Percentiles rank a stretch among this genome's conserved stretches.
phyloP scores from a whole-genome alignment of 2,888 invertebrate species.

The Lydus trimaculatus region DNA sequence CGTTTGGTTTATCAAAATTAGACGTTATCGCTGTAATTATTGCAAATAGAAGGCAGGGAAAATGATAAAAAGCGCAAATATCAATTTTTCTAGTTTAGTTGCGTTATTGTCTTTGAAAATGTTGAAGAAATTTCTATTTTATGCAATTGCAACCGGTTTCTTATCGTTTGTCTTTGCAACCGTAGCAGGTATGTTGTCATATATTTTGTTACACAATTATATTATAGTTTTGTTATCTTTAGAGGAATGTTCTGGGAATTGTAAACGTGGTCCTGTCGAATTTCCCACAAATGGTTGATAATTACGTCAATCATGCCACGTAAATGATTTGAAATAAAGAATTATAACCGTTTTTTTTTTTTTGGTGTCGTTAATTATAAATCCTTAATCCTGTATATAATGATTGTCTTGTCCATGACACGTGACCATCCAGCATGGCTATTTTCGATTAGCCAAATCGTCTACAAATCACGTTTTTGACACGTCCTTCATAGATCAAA shows the following conservation, averaged over 20 bases:
- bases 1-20: no score
- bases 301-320: background rate
- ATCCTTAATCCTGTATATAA: background rate
- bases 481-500: slow-evolving; percentile 15
- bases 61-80: background rate
- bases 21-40: no score
- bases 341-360: background rate
- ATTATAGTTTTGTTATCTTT: background rate
- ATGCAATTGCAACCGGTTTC: background rate
- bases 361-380: background rate
- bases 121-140: background rate
- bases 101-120: background rate
- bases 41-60: no score
- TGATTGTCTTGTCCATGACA: slow-evolving; percentile 11
- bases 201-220: background rate
- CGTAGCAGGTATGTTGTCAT: background rate
- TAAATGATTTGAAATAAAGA: background rate
- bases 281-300: background rate
- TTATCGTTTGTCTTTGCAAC: background rate
- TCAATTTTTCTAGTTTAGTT: background rate
- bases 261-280: background rate
- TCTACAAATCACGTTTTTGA: slow-evolving; percentile 36
- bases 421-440: slow-evolving; percentile 37
- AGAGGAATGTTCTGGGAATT: background rate
- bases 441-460: slow-evolving; percentile 43